Conservation (phyloP, 2,888 invertebrate genomes). For the Thera obeliscata region DNA sequence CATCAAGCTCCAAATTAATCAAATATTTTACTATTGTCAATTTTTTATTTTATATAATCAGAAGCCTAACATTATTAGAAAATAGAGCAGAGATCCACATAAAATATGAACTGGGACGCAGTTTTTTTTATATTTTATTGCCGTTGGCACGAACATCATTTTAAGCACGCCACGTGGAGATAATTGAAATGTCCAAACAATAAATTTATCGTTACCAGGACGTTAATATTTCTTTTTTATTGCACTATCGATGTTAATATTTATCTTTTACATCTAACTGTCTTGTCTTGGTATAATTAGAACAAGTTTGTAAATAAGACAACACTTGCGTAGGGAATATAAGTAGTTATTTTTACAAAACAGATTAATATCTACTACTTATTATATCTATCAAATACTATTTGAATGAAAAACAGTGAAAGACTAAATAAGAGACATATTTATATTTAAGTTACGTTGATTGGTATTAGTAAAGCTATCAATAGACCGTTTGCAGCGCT, state of each 20-base stretch:
- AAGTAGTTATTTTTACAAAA: not conserved
- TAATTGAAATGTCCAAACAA: conserved; percentile 83
- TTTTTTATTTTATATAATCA: conserved; percentile 12
- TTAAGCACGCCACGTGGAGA: conserved; percentile 79
- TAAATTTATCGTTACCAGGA: conserved; percentile 76
- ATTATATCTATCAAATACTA: too few relatives aligned
- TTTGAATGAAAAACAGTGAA: too few relatives aligned
- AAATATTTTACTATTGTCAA: too few relatives aligned
- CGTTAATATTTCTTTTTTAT: conserved; percentile 71
- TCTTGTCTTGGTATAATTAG: conserved; percentile 23
- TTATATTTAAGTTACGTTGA: too few relatives aligned
- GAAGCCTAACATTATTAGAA: conserved; percentile 14
- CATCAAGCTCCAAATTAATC: too few relatives aligned
- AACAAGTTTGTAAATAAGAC: conserved; percentile 15
- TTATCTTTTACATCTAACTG: conserved; percentile 27
- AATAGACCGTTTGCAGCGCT: too few relatives aligned
- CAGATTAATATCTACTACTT: too few relatives aligned
- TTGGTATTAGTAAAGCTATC: too few relatives aligned
- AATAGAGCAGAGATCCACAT: conserved; percentile 55
- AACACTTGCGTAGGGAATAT: not conserved
- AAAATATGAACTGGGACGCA: conserved; percentile 53
- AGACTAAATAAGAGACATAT: too few relatives aligned
- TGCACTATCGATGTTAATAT: conserved; percentile 50
- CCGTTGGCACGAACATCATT: conserved; percentile 78
- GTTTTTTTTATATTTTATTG: conserved; percentile 71